Base-by-base conservation (phyloP, 2,113 vertebrate species). In the Xiphophorus couchianus region DNA sequence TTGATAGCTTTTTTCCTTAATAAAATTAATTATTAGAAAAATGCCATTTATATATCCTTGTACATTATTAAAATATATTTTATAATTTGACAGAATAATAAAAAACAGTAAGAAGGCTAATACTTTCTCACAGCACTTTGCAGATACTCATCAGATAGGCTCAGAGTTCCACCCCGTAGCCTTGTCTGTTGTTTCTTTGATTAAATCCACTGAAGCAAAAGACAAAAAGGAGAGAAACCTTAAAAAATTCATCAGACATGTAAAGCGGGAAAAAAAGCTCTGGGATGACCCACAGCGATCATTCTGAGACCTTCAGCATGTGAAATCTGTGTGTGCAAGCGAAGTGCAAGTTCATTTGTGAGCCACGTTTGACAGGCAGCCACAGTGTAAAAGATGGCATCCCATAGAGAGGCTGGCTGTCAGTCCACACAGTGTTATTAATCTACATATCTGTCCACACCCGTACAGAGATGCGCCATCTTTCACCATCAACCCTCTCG, bases 171-270 rank as follows among this genome's bases (percentile, higher is more conserved):
- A 33, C 72, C 73, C 72, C 77, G 44, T 51, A 69, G 62, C 35
- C 19, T 39, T 30, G 60, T 78, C 74, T 78, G 54, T 64, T 74
- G 27, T 78, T 77, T 63, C 78, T 77, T 80, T 73, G 72, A 86
- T 87, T 84, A 84, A 87, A 89, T 78, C 69, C 65, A 91, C 74
- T 84, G 83, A 72, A 79, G 85, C 72, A 82, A 77, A 87, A 66
- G 68, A 89, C 60, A 71, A 77, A 82, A 80, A 84, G 68, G 14
- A 2, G 8, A 58, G 51, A 1, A 3, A n/a, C 11, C 5, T 39
- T 93, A 69, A 93, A 93, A 92, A 77, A 91, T 92, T 85, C 76
- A 93, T 84, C 83, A 92, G 83, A 91, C 80, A 71, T 73, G 85
- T 86, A 73, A 86, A 84, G 66, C 58, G 78, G 78, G 85, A 48